Conservation (phyloP, 37 sponge, comb jelly and placozoan species). For the Haliclona indistincta region DNA sequence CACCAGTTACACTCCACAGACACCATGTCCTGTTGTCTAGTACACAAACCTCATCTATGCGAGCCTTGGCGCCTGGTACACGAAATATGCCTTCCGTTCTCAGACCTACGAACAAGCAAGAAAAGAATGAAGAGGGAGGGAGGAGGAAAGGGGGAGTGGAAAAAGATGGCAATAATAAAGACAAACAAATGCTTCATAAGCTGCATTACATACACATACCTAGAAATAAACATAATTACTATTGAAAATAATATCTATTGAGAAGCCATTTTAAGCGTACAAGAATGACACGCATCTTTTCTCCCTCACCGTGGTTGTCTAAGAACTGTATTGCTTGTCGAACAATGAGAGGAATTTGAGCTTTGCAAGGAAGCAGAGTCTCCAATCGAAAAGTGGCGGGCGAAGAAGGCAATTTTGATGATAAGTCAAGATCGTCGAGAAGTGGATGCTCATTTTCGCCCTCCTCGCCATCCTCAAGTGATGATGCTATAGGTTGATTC, state of each 20-base stretch:
- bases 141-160: too few relatives aligned
- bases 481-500: constrained; percentile 24
- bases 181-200: too few relatives aligned
- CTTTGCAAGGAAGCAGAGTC: constrained; percentile 34
- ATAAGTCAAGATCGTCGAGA: constrained; percentile 14
- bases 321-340: constrained; percentile 64
- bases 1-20: too few relatives aligned
- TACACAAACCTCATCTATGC: constrained; percentile 54
- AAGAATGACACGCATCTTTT: too few relatives aligned
- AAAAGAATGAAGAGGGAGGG: too few relatives aligned
- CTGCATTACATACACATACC: too few relatives aligned
- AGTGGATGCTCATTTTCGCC: background rate
- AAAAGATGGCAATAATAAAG: too few relatives aligned
- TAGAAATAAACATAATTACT: too few relatives aligned
- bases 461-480: background rate
- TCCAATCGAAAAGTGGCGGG: constrained; percentile 15
- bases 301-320: constrained; percentile 62
- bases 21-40: too few relatives aligned
- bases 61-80: constrained; percentile 67
- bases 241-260: too few relatives aligned
- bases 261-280: too few relatives aligned
- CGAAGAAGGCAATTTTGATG: constrained; percentile 4
- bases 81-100: constrained; percentile 79
- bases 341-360: constrained; percentile 63
- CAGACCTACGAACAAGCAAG: too few relatives aligned